These are phyloP conservation scores for Xenentodon cancila DNA, from an alignment of 2,797 vertebrate genomes.

Conservation along the genomic window DNA sequence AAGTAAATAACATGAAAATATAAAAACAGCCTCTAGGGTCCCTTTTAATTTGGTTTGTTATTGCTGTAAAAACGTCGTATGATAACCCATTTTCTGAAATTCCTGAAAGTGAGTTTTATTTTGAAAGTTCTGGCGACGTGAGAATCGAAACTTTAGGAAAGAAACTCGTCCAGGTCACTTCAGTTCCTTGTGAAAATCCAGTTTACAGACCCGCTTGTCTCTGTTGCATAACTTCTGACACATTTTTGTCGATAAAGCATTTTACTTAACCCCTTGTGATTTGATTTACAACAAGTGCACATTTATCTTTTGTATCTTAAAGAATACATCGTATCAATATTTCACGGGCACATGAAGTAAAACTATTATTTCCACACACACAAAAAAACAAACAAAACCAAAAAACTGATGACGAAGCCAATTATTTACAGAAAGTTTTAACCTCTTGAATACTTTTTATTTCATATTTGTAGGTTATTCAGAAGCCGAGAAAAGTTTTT, in stretches of 20 bases:
- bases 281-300: background rate
- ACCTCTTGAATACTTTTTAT: too few relatives aligned
- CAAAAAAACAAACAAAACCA: too few relatives aligned
- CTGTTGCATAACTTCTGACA: background rate
- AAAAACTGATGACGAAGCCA: too few relatives aligned
- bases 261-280: background rate
- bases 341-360: too few relatives aligned
- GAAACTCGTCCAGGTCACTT: background rate
- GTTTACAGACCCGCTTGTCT: background rate
- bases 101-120: constrained; percentile 1
- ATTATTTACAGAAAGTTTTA: too few relatives aligned
- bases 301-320: background rate
- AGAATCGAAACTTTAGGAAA: constrained; percentile 20
- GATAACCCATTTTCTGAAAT: constrained; percentile 25
- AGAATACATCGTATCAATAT: too few relatives aligned
- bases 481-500: too few relatives aligned
- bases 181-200: background rate
- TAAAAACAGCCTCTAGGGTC: too few relatives aligned
- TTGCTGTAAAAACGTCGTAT: constrained; percentile 17
- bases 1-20: background rate
- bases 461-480: too few relatives aligned
- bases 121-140: constrained; percentile 4
- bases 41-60: constrained; percentile 7
- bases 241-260: too few relatives aligned
- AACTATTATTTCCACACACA: too few relatives aligned